Conservation (phyloP, 2,113 vertebrate species). For the Anas platyrhynchos region DNA sequence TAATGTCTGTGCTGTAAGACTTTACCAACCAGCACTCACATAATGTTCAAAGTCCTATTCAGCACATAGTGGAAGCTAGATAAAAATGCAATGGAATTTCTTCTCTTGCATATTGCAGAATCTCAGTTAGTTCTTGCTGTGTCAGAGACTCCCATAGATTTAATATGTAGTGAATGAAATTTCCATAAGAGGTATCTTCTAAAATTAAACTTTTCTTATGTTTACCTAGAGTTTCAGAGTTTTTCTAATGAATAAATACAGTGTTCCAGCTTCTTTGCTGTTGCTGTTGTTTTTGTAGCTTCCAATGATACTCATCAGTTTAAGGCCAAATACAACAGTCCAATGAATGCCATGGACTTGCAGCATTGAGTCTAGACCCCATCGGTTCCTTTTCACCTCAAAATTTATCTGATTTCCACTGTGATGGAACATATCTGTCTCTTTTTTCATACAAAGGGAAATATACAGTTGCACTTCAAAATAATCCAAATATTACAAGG, state of each 20-base stretch:
- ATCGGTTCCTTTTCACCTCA: neutral
- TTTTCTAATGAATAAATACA: neutral
- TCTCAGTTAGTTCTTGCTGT: neutral
- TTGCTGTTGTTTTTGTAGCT: neutral
- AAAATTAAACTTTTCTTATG: neutral
- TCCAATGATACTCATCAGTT: neutral
- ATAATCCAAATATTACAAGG: neutral
- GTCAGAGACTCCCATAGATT: neutral
- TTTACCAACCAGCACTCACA: neutral
- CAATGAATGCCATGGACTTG: neutral
- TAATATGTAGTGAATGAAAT: neutral
- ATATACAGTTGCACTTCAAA: neutral
- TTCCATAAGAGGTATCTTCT: neutral
- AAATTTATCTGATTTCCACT: neutral
- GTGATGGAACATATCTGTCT: neutral
- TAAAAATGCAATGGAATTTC: neutral
- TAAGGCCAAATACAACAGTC: neutral
- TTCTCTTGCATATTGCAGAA: neutral
- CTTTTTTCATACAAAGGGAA: neutral
- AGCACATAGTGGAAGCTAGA: neutral
- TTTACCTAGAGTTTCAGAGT: neutral
- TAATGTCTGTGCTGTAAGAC: neutral
- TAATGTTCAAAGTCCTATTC: neutral
- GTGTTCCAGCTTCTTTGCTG: fast-evolving
- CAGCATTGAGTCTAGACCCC: neutral